phyloP scores from a whole-genome alignment of 2,888 invertebrate species.

The Acanthococcus lagerstroemiae region DNA sequence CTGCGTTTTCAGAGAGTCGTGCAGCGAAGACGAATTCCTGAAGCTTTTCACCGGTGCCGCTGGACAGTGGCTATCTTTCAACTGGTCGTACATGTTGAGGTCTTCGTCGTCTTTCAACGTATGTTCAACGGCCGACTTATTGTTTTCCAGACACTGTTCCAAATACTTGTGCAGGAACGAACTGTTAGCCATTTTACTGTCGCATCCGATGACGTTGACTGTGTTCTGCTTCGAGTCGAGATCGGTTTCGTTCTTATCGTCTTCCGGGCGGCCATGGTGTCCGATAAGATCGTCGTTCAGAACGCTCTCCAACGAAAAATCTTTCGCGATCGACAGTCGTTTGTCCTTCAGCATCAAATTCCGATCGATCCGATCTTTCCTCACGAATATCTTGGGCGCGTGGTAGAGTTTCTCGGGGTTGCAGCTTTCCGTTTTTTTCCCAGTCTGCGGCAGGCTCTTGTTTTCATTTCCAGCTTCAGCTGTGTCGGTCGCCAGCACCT shows the following conservation, averaged over 20 bases:
- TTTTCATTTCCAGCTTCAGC: neutral
- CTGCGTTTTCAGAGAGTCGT: neutral
- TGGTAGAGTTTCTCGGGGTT: neutral
- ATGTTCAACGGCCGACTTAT: neutral
- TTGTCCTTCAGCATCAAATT: constrained; percentile 14
- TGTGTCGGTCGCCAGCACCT: neutral
- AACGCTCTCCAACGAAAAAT: constrained; percentile 29
- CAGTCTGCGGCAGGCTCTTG: neutral
- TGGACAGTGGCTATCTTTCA: neutral
- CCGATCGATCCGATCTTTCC: neutral
- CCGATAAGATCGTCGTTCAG: constrained; percentile 10
- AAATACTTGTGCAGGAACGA: constrained; percentile 24
- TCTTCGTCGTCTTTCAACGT: neutral
- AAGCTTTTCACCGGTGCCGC: neutral
- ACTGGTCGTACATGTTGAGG: neutral
- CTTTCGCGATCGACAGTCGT: constrained; percentile 28
- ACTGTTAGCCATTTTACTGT: constrained; percentile 6
- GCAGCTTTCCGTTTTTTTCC: neutral
- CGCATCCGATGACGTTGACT: neutral
- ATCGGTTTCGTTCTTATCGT: neutral
- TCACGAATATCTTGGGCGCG: neutral
- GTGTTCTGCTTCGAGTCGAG: neutral
- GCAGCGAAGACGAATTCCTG: neutral
- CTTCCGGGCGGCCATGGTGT: neutral
- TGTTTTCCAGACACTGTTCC: neutral